These are phyloP conservation scores for Oryctolagus cuniculus DNA, from an alignment of 2,113 vertebrate genomes.

Conservation along the genomic window DNA sequence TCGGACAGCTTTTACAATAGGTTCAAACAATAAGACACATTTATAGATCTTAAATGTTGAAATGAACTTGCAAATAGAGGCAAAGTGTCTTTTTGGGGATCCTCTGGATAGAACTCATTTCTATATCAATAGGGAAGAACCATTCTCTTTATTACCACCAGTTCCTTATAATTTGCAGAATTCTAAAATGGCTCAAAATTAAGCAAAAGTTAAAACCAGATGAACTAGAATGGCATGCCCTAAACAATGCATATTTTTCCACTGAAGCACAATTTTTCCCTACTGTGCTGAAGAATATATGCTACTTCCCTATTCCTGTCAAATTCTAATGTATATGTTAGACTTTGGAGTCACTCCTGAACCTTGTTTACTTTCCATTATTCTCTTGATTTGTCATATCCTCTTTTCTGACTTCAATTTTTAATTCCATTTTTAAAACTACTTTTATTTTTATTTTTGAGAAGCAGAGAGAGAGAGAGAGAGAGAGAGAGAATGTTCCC, in stretches of 20 bases:
- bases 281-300: not conserved
- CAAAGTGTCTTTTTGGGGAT: not conserved
- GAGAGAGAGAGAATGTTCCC: no score
- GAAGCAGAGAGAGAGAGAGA: no score
- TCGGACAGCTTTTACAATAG: not conserved
- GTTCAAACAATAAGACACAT: not conserved
- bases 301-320: not conserved
- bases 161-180: conserved; percentile 23
- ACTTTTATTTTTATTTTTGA: no score
- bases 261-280: not conserved
- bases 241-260: conserved; percentile 25
- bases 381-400: not conserved
- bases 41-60: not conserved
- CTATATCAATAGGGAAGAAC: not conserved
- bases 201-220: conserved; percentile 30
- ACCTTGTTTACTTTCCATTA: not conserved
- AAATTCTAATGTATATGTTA: not conserved
- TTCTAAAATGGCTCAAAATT: conserved; percentile 20
- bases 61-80: conserved; percentile 9
- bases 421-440: not conserved
- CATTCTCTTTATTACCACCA: conserved; percentile 14
- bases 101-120: not conserved
- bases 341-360: conserved; percentile 12
- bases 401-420: not conserved
- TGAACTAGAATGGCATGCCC: not conserved